These are phyloP conservation scores for Hemicrepidius hirtus DNA, from an alignment of 2,888 invertebrate species.

Conservation along the genomic window DNA sequence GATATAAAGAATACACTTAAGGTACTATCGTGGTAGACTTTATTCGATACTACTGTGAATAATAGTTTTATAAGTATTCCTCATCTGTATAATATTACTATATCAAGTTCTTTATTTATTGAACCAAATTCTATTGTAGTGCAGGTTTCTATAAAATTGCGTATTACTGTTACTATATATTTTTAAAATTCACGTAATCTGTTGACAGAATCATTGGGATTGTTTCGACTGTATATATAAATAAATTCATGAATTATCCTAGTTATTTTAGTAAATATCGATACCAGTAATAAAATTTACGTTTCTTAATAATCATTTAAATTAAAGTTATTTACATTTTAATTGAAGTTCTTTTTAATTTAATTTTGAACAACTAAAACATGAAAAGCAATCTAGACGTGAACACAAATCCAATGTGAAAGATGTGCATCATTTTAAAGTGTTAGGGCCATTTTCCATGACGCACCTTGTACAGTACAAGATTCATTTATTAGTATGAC, in stretches of 20 bases:
- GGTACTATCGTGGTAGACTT: conserved; percentile 38
- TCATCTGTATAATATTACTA: conserved; percentile 45
- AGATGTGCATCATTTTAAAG: too few species aligned
- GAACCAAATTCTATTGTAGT: conserved; percentile 45
- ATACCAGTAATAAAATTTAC: conserved; percentile 40
- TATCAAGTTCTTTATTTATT: conserved; percentile 50
- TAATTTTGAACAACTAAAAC: too few species aligned
- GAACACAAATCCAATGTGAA: too few species aligned
- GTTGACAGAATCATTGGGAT: conserved; percentile 41
- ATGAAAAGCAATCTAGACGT: too few species aligned
- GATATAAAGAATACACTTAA: conserved; percentile 32
- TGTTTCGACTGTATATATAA: conserved; percentile 45
- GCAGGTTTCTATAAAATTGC: conserved; percentile 44
- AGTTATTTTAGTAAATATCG: conserved; percentile 40
- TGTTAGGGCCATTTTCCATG: too few species aligned
- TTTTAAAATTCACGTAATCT: conserved; percentile 40
- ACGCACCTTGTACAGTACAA: too few species aligned
- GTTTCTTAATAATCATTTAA: not conserved
- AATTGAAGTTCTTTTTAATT: too few species aligned
- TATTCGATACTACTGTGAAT: conserved; percentile 45
- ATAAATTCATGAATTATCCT: conserved; percentile 45
- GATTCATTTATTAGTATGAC: too few species aligned
- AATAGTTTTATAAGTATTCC: conserved; percentile 49
- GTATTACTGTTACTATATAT: conserved; percentile 39
- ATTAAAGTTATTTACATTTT: too few species aligned